Percentiles rank a stretch among this genome's conserved stretches.
Conservation (phyloP, 2,797 vertebrate genomes). For the Adelosebastes latens region DNA sequence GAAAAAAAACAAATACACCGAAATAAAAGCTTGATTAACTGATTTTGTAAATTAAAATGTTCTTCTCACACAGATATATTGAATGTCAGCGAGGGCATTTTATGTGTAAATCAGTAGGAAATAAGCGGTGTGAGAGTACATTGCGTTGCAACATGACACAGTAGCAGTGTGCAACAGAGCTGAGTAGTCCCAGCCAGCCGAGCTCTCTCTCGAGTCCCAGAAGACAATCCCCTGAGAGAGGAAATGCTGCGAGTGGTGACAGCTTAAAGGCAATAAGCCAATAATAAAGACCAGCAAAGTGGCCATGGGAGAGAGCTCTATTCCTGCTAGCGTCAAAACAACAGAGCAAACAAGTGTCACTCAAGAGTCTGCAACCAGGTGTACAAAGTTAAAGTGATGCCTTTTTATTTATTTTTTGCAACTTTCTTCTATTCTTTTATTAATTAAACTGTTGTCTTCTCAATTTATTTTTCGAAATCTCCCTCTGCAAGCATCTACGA, state of each 20-base stretch:
- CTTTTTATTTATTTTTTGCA: conserved; percentile 8
- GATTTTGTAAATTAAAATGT: conserved; percentile 6
- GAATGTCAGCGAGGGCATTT: conserved; percentile 16
- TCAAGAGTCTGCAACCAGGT: conserved; percentile 53
- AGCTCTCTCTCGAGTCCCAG: conserved; percentile 69
- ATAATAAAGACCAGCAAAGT: conserved; percentile 81
- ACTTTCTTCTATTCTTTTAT: conserved; percentile 56
- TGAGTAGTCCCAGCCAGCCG: conserved; percentile 64
- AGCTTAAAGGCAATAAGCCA: conserved; percentile 82
- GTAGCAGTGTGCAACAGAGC: conserved; percentile 66
- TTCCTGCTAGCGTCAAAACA: conserved; percentile 69
- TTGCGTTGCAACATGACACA: conserved; percentile 61
- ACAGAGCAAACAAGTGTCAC: conserved; percentile 74
- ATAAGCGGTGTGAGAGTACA: conserved; percentile 33
- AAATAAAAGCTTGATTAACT: conserved; percentile 3
- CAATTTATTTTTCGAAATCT: conserved; percentile 43
- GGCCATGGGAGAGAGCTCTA: conserved; percentile 73
- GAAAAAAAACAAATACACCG: conserved; percentile 8
- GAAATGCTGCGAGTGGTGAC: conserved; percentile 78
- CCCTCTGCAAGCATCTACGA: conserved; percentile 58
- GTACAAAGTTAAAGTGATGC: conserved; percentile 37
- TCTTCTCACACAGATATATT: not conserved
- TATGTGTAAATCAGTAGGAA: conserved; percentile 36
- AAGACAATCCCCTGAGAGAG: conserved; percentile 76
- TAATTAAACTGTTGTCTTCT: conserved; percentile 65